Evolutionary conservation across 2,113 vertebrate species (phyloP).

Genomic region (Sorex fumeus): DNA sequence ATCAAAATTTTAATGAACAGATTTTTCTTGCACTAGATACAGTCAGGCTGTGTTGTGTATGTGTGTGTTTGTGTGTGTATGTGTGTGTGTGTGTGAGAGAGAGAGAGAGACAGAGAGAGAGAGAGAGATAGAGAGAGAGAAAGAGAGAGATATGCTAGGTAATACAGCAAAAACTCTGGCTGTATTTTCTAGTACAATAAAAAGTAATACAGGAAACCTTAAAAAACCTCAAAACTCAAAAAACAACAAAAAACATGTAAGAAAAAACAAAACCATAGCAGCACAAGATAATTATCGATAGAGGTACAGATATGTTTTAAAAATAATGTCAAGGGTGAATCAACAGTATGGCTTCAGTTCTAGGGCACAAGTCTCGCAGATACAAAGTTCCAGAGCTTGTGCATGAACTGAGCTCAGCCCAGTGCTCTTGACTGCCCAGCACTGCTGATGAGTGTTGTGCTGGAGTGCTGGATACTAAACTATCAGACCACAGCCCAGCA

Average conservation of each 20-base stretch:
- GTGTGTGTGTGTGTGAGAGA: too few species aligned
- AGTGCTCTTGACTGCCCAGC: too few species aligned
- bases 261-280: not conserved
- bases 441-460: too few species aligned
- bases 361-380: too few species aligned
- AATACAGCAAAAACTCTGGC: constrained; percentile 22
- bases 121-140: too few species aligned
- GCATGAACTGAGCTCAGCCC: too few species aligned
- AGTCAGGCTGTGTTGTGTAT: not conserved
- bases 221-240: not conserved
- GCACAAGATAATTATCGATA: not conserved
- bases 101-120: too few species aligned
- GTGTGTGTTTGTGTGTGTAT: too few species aligned
- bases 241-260: not conserved
- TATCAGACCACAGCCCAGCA: too few species aligned
- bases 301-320: not conserved
- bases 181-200: not conserved
- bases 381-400: too few species aligned
- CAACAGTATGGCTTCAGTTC: not conserved
- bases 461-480: too few species aligned
- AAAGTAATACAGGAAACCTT: not conserved
- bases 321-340: not conserved
- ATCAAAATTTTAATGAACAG: not conserved
- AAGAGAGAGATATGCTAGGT: not conserved
- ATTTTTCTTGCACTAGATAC: not conserved